Conservation (phyloP, 1,140 invertebrate species). For the Metaphire vulgaris region DNA sequence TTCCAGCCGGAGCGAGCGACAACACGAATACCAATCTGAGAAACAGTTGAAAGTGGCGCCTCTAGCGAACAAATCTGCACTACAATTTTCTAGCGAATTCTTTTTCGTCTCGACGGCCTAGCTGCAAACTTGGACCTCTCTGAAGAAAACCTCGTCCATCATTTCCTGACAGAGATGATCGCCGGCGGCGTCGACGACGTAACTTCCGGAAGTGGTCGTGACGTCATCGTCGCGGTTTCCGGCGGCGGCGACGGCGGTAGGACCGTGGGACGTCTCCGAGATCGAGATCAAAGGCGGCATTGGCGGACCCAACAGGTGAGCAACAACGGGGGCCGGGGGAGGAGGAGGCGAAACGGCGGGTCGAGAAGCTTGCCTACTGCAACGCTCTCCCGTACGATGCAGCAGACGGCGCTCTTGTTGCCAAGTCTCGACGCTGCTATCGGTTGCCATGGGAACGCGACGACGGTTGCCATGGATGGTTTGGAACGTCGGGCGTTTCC, state of each 20-base stretch:
- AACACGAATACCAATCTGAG: too few species aligned
- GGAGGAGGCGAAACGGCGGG: background rate
- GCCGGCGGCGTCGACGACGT: background rate
- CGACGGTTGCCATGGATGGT: background rate
- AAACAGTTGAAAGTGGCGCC: too few species aligned
- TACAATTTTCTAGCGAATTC: too few species aligned
- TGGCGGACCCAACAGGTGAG: background rate
- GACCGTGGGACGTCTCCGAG: background rate
- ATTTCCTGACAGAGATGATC: background rate
- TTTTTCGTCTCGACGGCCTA: too few species aligned
- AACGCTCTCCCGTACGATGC: background rate
- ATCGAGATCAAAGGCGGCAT: conserved; percentile 2
- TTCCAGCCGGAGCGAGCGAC: too few species aligned
- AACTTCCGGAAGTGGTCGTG: background rate
- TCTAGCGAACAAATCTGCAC: too few species aligned
- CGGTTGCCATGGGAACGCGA: background rate
- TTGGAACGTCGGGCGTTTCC: background rate
- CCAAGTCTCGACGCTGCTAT: background rate
- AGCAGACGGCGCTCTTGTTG: background rate
- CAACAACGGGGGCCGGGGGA: background rate
- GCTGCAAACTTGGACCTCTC: background rate
- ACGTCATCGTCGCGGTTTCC: background rate
- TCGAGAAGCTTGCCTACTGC: background rate
- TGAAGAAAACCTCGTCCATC: background rate
- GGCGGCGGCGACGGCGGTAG: too few species aligned